phyloP scores from a whole-genome alignment of 2,797 vertebrate species.

The Falco concolor region DNA sequence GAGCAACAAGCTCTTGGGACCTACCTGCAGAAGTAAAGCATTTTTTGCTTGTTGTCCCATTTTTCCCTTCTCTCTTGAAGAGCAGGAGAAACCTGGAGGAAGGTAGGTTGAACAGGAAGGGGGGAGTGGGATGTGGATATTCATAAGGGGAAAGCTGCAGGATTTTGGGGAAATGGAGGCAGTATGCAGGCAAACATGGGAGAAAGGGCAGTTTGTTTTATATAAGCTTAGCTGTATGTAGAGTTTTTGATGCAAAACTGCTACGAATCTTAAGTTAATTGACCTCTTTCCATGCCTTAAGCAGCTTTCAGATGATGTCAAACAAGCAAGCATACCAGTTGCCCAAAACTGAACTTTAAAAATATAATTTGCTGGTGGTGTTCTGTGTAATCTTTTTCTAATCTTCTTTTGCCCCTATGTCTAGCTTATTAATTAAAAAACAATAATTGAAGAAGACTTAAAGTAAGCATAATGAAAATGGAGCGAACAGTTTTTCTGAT shows the following conservation, averaged over 20 bases:
- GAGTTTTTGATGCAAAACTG: background rate
- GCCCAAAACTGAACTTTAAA: background rate
- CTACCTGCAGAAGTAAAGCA: background rate
- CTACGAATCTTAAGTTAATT: background rate
- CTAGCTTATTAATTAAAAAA: background rate
- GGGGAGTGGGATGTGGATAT: background rate
- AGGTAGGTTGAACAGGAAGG: background rate
- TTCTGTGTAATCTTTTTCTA: background rate
- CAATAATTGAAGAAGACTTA: background rate
- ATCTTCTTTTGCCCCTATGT: background rate
- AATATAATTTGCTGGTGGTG: background rate
- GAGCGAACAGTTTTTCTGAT: background rate
- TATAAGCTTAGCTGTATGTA: background rate
- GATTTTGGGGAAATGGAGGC: background rate
- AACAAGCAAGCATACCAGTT: background rate
- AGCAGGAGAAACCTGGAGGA: background rate
- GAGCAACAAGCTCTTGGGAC: background rate
- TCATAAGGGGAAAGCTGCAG: background rate
- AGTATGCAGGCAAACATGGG: background rate
- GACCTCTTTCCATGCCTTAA: background rate
- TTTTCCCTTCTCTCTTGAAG: background rate
- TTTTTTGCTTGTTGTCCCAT: background rate
- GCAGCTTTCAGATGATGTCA: background rate
- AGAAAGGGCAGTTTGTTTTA: background rate
- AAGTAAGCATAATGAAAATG: background rate